Evolutionary conservation across 2,797 vertebrate species (phyloP).

Genomic region (Salarias fasciatus): DNA sequence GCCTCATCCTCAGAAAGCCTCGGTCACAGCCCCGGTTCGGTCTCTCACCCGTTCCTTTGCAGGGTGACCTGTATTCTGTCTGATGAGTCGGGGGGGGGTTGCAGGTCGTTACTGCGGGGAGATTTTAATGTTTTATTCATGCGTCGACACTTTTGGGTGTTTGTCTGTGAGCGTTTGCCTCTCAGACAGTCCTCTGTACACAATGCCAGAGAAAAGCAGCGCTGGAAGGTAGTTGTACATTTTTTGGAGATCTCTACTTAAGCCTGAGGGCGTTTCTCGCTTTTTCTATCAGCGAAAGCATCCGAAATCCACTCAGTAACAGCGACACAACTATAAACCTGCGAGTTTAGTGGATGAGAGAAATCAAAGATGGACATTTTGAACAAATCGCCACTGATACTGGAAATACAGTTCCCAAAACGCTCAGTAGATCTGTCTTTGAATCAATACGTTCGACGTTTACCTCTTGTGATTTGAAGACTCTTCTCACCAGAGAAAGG

Average conservation of each 20-base stretch:
- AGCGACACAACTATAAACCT: no score
- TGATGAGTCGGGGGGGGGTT: no score
- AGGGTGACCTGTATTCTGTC: slow-evolving; percentile 19
- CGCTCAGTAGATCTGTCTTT: neutral
- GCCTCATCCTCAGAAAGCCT: slow-evolving; percentile 1
- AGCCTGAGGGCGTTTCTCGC: neutral
- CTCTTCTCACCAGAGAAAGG: neutral
- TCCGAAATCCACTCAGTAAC: no score
- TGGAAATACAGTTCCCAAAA: no score
- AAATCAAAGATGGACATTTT: no score
- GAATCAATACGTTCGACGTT: neutral
- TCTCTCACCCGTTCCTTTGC: slow-evolving; percentile 8
- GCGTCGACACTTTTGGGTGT: slow-evolving; percentile 13
- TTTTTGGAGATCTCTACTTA: neutral
- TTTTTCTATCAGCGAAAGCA: neutral
- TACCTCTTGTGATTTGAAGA: slow-evolving; percentile 11
- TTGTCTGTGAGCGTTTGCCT: slow-evolving; percentile 21
- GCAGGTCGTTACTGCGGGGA: slow-evolving; percentile 19
- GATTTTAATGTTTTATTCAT: slow-evolving; percentile 62
- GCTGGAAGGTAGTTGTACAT: neutral
- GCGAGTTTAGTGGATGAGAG: no score
- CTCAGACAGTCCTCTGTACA: slow-evolving; percentile 1
- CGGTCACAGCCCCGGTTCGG: no score
- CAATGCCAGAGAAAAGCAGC: no score
- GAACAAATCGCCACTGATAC: no score